Evolutionary conservation across 2,888 invertebrate species (phyloP), one percentile per base, ranked within the genome.

Genomic region (Heteromyza rotundicornis): DNA sequence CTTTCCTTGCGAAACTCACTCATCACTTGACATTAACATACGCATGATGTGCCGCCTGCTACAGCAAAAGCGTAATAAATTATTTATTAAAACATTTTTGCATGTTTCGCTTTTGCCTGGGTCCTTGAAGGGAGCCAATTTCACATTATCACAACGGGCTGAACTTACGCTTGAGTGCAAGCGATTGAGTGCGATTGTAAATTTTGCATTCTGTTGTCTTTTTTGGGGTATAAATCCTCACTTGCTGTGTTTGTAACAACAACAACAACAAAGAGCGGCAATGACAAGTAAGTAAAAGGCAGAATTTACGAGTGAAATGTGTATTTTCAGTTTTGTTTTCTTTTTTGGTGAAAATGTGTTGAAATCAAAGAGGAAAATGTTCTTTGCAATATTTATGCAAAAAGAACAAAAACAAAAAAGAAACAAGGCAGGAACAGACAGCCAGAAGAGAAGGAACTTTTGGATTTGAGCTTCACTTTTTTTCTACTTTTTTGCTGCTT

Each of bases 321-420:
- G 16, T n/a, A 32, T 40, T 40, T 40, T 7, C 40, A 40, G 3
- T 40, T 40, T 40, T n/a, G n/a, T 40, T n/a, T n/a, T n/a, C n/a
- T n/a, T n/a, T n/a, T n/a, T n/a, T n/a, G n/a, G n/a, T n/a, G n/a
- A n/a, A n/a, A 40, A 40, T 14, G 40, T n/a, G 40, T n/a, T 40
- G 12, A 40, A 40, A 40, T 40, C 40, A 40, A 40, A 40, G n/a
- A n/a, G n/a, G 16, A 7, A n/a, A 40, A n/a, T 14, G 40, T n/a
- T 40, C 16, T 40, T 40, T 40, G 40, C 8, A 40, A 40, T 40
- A 40, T 40, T 40, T n/a, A 40, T 40, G 40, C 40, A 40, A 40
- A 40, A n/a, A 14, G n/a, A 14, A n/a, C 14, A 8, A 40, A 40
- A 40, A 40, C 14, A n/a, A 40, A 8, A 40, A 3, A 3, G 16